Evolutionary conservation across 2,113 vertebrate genomes (phyloP).

Genomic region (Callionymus lyra): DNA sequence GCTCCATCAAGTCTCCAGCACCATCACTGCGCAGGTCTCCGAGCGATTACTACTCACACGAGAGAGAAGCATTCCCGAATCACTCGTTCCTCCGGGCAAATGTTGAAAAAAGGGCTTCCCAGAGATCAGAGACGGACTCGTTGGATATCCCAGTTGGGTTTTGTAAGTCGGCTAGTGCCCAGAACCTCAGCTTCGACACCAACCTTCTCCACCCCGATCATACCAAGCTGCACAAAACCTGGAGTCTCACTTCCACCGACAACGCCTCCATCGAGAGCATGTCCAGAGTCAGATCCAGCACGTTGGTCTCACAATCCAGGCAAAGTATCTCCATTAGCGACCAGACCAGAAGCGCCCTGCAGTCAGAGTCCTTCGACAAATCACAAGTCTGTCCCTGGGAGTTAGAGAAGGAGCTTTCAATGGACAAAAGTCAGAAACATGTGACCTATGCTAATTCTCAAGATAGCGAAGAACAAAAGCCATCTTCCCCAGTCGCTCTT

Average conservation of each 20-base stretch:
- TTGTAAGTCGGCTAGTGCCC: slow-evolving; percentile 84
- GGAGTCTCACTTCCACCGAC: slow-evolving; percentile 63
- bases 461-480: slow-evolving; percentile 23
- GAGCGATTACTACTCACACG: slow-evolving; percentile 59
- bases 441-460: slow-evolving; percentile 68
- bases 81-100: slow-evolving; percentile 52
- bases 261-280: slow-evolving; percentile 41
- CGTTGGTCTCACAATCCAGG: slow-evolving; percentile 32
- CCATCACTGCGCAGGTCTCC: slow-evolving; percentile 59
- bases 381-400: slow-evolving; percentile 60
- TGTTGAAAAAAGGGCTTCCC: slow-evolving; percentile 27
- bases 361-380: slow-evolving; percentile 52
- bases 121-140: slow-evolving; percentile 66
- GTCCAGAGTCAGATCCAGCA: slow-evolving; percentile 24
- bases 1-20: slow-evolving; percentile 50
- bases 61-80: slow-evolving; percentile 56
- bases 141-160: slow-evolving; percentile 66
- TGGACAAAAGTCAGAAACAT: slow-evolving; percentile 61
- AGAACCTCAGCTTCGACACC: slow-evolving; percentile 72
- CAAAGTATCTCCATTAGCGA: slow-evolving; percentile 50
- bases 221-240: slow-evolving; percentile 72
- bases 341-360: slow-evolving; percentile 47
- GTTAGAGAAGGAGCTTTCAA: slow-evolving; percentile 17
- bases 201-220: slow-evolving; percentile 61
- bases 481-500: slow-evolving; percentile 32